Conservation (phyloP, 2,113 vertebrate species). For the Raja brachyura region DNA sequence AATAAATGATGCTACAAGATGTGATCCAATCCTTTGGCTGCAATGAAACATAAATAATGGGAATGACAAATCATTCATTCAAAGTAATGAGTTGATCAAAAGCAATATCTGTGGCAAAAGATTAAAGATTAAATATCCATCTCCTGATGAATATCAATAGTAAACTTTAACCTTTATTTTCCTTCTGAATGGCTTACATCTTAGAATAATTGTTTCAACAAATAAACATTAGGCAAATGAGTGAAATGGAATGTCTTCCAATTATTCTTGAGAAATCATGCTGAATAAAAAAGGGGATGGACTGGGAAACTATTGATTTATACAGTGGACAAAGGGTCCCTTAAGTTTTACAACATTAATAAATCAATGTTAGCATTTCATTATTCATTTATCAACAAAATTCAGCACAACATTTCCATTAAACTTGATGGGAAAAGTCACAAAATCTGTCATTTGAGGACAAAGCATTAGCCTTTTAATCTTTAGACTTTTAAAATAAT, state of each 20-base stretch:
- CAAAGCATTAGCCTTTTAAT: constrained; percentile 29
- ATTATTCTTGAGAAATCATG: constrained; percentile 39
- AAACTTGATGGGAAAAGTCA: constrained; percentile 18
- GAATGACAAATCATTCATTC: constrained; percentile 78
- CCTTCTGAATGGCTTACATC: constrained; percentile 64
- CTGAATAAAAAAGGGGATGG: constrained; percentile 36
- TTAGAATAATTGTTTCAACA: constrained; percentile 50
- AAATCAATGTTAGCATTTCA: constrained; percentile 31
- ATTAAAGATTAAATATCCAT: constrained; percentile 84
- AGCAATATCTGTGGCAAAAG: constrained; percentile 72
- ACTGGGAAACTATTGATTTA: constrained; percentile 24
- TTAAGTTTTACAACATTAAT: constrained; percentile 34
- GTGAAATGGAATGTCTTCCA: constrained; percentile 33
- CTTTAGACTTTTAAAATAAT: constrained; percentile 36
- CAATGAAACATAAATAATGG: constrained; percentile 80
- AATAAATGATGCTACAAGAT: constrained; percentile 73
- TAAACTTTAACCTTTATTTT: constrained; percentile 75
- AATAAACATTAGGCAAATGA: constrained; percentile 40
- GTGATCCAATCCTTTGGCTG: constrained; percentile 73
- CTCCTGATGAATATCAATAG: constrained; percentile 77
- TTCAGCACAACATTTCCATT: constrained; percentile 34
- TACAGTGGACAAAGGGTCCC: constrained; percentile 31
- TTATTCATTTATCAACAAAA: constrained; percentile 34
- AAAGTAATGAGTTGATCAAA: constrained; percentile 80
- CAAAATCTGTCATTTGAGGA: constrained; percentile 36